These are phyloP conservation scores for Zelleria hepariella DNA, from an alignment of 2,888 invertebrate genomes.

Conservation along the genomic window DNA sequence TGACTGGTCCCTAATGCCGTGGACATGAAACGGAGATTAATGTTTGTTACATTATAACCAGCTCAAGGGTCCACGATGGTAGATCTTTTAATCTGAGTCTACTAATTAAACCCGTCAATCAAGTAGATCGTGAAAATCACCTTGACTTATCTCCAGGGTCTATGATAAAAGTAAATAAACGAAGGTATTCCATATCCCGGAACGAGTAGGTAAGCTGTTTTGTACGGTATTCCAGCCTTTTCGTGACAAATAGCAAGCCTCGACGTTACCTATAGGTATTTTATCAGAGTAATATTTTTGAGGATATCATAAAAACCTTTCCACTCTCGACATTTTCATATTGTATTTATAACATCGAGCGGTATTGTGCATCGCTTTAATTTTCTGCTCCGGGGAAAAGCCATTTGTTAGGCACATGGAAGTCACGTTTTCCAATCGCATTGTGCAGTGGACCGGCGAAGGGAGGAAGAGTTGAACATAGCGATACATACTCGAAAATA, in stretches of 20 bases:
- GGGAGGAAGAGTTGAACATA: constrained; percentile 17
- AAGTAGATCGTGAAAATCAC: background rate
- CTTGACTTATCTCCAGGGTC: too few relatives aligned
- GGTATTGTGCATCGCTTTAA: constrained; percentile 8
- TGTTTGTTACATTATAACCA: background rate
- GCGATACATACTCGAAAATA: background rate
- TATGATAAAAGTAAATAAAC: too few relatives aligned
- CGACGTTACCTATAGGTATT: too few relatives aligned
- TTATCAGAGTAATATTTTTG: too few relatives aligned
- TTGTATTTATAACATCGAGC: background rate
- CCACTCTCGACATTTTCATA: background rate
- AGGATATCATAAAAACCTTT: background rate
- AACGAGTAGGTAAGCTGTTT: too few relatives aligned
- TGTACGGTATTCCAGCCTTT: too few relatives aligned
- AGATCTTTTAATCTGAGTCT: background rate
- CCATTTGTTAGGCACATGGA: constrained; percentile 23
- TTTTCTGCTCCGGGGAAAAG: constrained; percentile 14
- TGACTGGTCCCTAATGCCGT: background rate
- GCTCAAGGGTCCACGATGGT: background rate
- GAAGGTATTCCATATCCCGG: too few relatives aligned
- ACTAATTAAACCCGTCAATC: background rate
- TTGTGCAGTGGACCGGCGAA: constrained; percentile 22
- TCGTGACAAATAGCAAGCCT: too few relatives aligned
- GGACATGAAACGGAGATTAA: background rate
- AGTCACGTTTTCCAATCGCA: constrained; percentile 18